Conservation (phyloP, 2,888 invertebrate genomes). For the Xestia xanthographa region DNA sequence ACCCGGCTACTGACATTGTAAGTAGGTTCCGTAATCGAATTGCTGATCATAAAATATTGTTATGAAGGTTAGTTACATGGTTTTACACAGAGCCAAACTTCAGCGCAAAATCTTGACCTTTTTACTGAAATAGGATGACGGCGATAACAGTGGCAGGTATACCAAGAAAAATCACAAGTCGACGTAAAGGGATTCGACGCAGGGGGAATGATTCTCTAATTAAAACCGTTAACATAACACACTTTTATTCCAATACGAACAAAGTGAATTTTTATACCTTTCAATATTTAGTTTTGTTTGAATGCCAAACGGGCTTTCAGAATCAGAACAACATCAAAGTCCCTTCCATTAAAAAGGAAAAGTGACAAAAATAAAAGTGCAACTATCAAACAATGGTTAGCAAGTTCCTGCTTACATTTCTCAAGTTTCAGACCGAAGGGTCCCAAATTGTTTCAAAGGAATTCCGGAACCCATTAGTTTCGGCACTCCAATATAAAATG, state of each 20-base stretch:
- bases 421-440: constrained; percentile 59
- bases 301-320: neutral
- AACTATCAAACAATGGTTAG: constrained; percentile 54
- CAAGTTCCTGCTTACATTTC: constrained; percentile 60
- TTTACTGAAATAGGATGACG: neutral
- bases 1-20: constrained; percentile 15
- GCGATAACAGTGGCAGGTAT: neutral
- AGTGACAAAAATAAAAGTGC: constrained; percentile 37
- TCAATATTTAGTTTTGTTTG: neutral
- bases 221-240: neutral
- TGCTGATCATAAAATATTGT: constrained; percentile 36
- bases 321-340: neutral
- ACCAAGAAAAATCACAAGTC: too few species aligned
- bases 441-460: constrained; percentile 72
- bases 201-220: too few species aligned
- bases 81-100: constrained; percentile 1
- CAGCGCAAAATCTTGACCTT: neutral
- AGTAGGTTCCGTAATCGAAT: constrained; percentile 34
- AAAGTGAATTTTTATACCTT: neutral
- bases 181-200: too few species aligned
- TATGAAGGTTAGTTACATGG: constrained; percentile 12
- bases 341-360: constrained; percentile 15
- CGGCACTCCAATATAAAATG: constrained; percentile 67
- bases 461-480: constrained; percentile 72
- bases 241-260: neutral